phyloP scores from a whole-genome alignment of 2,797 vertebrate species.

The Esox masquinongy region DNA sequence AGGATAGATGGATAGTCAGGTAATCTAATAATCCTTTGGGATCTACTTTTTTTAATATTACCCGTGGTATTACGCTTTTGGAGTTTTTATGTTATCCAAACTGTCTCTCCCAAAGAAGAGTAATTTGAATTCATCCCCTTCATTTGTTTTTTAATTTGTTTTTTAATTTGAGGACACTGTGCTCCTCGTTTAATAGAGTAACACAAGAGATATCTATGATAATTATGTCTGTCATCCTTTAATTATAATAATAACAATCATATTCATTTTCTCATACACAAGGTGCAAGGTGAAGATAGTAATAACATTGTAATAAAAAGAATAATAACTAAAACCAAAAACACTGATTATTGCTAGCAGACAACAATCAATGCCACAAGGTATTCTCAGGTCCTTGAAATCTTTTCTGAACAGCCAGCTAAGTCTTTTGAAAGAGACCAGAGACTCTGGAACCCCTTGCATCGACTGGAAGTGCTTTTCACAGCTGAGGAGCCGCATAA shows the following conservation, averaged over 20 bases:
- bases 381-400: too few species aligned
- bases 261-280: too few species aligned
- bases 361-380: conserved; percentile 10
- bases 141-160: not conserved
- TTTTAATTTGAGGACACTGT: too few species aligned
- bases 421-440: too few species aligned
- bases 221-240: not conserved
- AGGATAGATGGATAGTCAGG: not conserved
- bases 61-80: conserved; percentile 3
- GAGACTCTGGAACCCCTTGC: too few species aligned
- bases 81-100: not conserved
- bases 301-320: too few species aligned
- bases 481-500: too few species aligned
- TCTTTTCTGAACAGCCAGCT: too few species aligned
- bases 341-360: not conserved
- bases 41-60: not conserved
- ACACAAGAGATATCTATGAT: conserved; percentile 36
- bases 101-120: not conserved
- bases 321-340: too few species aligned
- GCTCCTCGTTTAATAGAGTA: conserved; percentile 46
- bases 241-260: not conserved
- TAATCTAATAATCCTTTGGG: not conserved
- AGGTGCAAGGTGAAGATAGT: too few species aligned
- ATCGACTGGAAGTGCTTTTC: too few species aligned
- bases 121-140: not conserved